Conservation (phyloP, 1,140 invertebrate genomes). For the Sycophaga agraensis region DNA sequence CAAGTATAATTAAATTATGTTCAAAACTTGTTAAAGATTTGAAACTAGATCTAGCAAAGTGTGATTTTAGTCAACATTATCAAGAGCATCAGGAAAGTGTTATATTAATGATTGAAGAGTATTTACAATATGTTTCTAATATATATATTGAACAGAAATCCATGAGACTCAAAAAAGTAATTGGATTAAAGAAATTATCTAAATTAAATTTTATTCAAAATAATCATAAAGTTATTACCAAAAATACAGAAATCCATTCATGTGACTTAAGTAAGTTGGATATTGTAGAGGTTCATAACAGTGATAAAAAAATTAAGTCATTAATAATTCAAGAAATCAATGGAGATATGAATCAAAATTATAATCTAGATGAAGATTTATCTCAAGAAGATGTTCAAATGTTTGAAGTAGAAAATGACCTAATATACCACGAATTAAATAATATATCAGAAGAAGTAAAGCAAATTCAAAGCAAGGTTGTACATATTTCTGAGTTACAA, state of each 20-base stretch:
- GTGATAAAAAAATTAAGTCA: conserved; percentile 40
- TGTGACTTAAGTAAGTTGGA: conserved; percentile 38
- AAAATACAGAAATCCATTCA: conserved; percentile 49
- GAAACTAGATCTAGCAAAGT: conserved; percentile 63
- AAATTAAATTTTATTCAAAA: conserved; percentile 59
- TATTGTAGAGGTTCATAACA: conserved; percentile 23
- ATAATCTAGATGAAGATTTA: conserved; percentile 62
- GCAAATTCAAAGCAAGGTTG: conserved; percentile 88
- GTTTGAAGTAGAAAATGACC: conserved; percentile 83
- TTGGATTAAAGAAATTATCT: conserved; percentile 80
- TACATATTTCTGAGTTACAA: conserved; percentile 94
- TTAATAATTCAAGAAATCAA: conserved; percentile 51
- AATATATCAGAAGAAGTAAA: conserved; percentile 73
- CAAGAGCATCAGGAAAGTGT: conserved; percentile 76
- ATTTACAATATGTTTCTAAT: conserved; percentile 82
- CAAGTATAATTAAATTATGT: conserved; percentile 81
- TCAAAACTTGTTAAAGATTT: conserved; percentile 75
- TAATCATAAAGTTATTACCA: background rate
- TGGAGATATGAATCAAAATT: conserved; percentile 41
- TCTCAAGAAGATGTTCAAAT: conserved; percentile 88
- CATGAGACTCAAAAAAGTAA: conserved; percentile 77
- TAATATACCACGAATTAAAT: conserved; percentile 83
- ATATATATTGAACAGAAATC: conserved; percentile 87
- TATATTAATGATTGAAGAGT: conserved; percentile 73
- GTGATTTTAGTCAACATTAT: conserved; percentile 63